Evolutionary conservation across 2,888 invertebrate genomes (phyloP).

Genomic region (Alitta virens): DNA sequence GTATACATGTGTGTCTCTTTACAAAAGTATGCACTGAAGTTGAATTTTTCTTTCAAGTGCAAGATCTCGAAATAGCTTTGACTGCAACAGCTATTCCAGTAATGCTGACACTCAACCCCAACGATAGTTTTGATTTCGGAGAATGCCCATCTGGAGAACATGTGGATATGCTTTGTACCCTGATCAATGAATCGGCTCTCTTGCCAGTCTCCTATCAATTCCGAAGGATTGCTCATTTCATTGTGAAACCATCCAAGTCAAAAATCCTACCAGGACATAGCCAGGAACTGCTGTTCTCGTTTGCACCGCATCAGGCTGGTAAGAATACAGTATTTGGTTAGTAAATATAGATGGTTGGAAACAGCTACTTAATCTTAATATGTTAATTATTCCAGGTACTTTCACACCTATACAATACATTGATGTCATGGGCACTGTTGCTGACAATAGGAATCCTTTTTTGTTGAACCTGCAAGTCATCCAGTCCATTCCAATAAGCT

Average conservation of each 20-base stretch:
- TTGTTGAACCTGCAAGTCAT: slow-evolving; percentile 46
- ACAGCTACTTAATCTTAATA: no score
- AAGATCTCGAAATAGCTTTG: slow-evolving; percentile 48
- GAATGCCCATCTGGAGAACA: slow-evolving; percentile 51
- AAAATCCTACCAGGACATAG: slow-evolving; percentile 46
- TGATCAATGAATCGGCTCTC: slow-evolving; percentile 48
- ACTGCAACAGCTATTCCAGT: slow-evolving; percentile 57
- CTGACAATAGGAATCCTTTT: slow-evolving; percentile 49
- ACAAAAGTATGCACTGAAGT: no score
- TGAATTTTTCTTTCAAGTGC: slow-evolving; percentile 20
- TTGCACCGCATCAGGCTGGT: slow-evolving; percentile 56
- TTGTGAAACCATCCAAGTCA: slow-evolving; percentile 46
- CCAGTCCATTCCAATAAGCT: slow-evolving; percentile 42
- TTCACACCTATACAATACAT: slow-evolving; percentile 50
- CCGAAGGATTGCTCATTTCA: slow-evolving; percentile 53
- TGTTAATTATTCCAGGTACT: slow-evolving; percentile 35
- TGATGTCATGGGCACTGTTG: slow-evolving; percentile 52
- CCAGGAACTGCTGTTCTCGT: slow-evolving; percentile 53
- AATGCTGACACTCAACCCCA: slow-evolving; percentile 42
- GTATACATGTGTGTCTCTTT: no score
- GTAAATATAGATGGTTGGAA: no score
- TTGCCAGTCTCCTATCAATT: slow-evolving; percentile 52
- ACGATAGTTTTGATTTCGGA: slow-evolving; percentile 50
- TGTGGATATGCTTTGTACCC: slow-evolving; percentile 45
- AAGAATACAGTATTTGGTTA: slow-evolving; percentile 16